Evolutionary conservation across 2,888 invertebrate species (phyloP).

Genomic region (Eilema depressum): DNA sequence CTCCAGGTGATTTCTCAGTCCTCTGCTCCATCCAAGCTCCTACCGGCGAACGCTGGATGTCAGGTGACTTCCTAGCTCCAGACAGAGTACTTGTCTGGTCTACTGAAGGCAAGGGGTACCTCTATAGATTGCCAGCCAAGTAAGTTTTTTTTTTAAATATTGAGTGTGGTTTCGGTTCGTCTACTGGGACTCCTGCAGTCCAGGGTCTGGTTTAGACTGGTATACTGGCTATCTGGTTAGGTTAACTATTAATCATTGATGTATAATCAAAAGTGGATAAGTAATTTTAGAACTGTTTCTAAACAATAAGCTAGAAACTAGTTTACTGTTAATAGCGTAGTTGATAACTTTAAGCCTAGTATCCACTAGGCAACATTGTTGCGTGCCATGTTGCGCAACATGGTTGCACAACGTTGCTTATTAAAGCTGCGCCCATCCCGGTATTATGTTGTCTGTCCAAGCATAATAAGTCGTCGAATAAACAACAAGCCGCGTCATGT

Average conservation of each 20-base stretch:
- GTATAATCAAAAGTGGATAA: background rate
- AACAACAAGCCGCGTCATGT: no score
- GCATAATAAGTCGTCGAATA: no score
- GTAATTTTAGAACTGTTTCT: background rate
- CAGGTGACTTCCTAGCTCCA: slow-evolving; percentile 97
- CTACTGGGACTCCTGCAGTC: background rate
- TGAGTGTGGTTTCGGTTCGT: background rate
- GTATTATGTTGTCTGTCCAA: no score
- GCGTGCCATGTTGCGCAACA: no score
- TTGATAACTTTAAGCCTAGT: no score
- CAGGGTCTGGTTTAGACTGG: background rate
- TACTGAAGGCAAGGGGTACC: slow-evolving; percentile 97
- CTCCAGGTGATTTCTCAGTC: slow-evolving; percentile 96
- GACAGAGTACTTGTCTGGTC: slow-evolving; percentile 98
- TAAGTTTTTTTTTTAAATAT: slow-evolving; percentile 82
- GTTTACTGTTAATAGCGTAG: no score
- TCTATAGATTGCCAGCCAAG: slow-evolving; percentile 98
- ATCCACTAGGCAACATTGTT: no score
- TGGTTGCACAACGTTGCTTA: no score
- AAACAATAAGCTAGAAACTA: no score
- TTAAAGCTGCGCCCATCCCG: no score
- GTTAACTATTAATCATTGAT: background rate
- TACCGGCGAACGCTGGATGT: slow-evolving; percentile 96
- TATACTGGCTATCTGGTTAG: background rate
- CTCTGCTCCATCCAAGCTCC: slow-evolving; percentile 97